Percentiles rank a stretch among this genome's conserved stretches.
phyloP scores from a whole-genome alignment of 2,797 vertebrate species.

The Sparidentex hasta region DNA sequence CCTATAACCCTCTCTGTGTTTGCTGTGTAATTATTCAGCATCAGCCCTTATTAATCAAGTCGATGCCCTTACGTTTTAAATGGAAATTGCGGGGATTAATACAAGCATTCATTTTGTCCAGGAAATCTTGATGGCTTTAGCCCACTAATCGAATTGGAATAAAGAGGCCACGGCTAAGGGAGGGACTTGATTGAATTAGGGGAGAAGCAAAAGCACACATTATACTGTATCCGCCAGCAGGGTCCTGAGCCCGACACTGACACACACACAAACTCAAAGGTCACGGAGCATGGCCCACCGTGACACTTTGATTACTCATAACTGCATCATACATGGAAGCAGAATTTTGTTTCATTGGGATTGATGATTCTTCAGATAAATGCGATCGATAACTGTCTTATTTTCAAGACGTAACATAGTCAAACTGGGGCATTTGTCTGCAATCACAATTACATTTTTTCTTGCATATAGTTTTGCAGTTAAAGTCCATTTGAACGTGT shows the following conservation, averaged over 20 bases:
- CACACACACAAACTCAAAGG: constrained; percentile 70
- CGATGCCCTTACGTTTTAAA: constrained; percentile 98
- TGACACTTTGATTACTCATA: constrained; percentile 65
- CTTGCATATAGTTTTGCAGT: constrained; percentile 22
- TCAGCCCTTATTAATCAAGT: constrained; percentile 99
- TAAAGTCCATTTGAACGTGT: constrained; percentile 15
- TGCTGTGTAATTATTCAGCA: constrained; percentile 98
- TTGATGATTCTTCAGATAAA: constrained; percentile 29
- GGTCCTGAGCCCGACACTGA: constrained; percentile 85
- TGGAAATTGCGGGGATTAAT: constrained; percentile 99
- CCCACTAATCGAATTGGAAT: constrained; percentile 99
- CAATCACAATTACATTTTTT: constrained; percentile 11
- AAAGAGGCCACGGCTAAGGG: constrained; percentile 94
- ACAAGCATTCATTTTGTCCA: constrained; percentile 99
- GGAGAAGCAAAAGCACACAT: constrained; percentile 89
- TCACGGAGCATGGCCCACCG: constrained; percentile 46
- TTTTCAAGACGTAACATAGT: not conserved
- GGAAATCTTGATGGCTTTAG: constrained; percentile 99
- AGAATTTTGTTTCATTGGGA: constrained; percentile 45
- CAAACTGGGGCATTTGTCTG: not conserved
- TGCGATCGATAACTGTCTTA: not conserved
- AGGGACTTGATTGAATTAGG: constrained; percentile 97
- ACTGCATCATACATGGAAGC: constrained; percentile 42
- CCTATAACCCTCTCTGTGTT: constrained; percentile 92
- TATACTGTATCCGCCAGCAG: constrained; percentile 92